These are phyloP conservation scores for Ceyx margarethae DNA, from an alignment of 2,113 vertebrate genomes.

Conservation along the genomic window DNA sequence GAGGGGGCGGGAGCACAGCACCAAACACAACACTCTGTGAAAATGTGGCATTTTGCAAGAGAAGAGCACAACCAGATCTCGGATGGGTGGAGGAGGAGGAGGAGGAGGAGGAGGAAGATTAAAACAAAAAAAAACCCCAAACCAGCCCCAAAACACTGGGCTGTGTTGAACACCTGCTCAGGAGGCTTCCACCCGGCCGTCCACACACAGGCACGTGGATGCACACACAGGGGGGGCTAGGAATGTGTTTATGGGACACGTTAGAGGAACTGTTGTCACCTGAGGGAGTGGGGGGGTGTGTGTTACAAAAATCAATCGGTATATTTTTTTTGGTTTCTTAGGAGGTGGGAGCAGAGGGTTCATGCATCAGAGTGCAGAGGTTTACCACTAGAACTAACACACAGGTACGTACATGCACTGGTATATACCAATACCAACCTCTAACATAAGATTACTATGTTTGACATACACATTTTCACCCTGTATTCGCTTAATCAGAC, in stretches of 20 bases:
- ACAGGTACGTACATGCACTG: constrained; percentile 81
- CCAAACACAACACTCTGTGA: constrained; percentile 74
- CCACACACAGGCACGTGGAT: neutral
- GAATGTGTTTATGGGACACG: neutral
- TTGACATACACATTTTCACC: constrained; percentile 97
- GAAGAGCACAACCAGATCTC: constrained; percentile 51
- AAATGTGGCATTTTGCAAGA: constrained; percentile 73
- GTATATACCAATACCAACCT: constrained; percentile 90
- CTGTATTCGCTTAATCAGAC: constrained; percentile 92
- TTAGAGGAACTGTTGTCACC: constrained; percentile 15
- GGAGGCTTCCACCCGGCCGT: no score
- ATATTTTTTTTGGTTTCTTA: no score
- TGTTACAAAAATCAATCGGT: no score
- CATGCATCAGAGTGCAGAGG: constrained; percentile 75
- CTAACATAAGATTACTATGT: constrained; percentile 99
- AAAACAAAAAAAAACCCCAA: no score
- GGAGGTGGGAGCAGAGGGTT: constrained; percentile 68
- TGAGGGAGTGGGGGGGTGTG: neutral
- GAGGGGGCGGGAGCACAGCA: constrained; percentile 57
- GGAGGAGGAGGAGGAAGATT: no score
- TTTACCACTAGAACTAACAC: constrained; percentile 72
- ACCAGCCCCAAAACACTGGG: no score
- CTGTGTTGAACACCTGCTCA: no score
- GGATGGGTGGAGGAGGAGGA: no score
- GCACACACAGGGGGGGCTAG: neutral